Evolutionary conservation across 1,140 invertebrate genomes (phyloP).

Genomic region (Polypedilum vanderplanki): DNA sequence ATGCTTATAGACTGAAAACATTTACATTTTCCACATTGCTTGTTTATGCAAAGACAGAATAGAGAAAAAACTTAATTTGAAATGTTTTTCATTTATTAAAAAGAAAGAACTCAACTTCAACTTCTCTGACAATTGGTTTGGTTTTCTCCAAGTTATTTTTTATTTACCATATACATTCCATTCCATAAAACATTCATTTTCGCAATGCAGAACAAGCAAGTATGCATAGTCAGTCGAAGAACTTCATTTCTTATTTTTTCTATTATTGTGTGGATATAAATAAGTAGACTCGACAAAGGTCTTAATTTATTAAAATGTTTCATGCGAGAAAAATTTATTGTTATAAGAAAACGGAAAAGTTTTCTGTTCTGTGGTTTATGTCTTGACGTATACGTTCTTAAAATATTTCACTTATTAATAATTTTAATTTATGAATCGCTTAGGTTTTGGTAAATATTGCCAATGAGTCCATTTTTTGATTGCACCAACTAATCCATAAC

Average conservation of each 20-base stretch:
- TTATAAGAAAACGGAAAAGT: background rate
- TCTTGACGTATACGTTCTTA: background rate
- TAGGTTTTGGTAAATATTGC: background rate
- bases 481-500: background rate
- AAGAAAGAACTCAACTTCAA: background rate
- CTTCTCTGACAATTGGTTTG: constrained; percentile 12
- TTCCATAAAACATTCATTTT: constrained; percentile 13
- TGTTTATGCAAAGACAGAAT: background rate
- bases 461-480: background rate
- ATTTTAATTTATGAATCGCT: background rate
- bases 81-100: constrained; percentile 8
- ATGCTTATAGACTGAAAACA: background rate
- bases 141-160: background rate
- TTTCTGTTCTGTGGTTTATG: background rate
- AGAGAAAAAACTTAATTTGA: constrained; percentile 8
- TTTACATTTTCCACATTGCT: constrained; percentile 17
- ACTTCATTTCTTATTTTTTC: background rate
- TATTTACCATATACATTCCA: background rate
- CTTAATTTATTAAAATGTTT: constrained; percentile 15
- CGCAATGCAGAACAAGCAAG: background rate
- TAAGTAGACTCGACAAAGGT: background rate
- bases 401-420: background rate
- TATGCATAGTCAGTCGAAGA: background rate
- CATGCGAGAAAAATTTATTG: background rate
- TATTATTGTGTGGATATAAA: background rate